These are phyloP conservation scores for Hafferia zeledoni DNA, from an alignment of 2,797 vertebrate genomes.

Conservation along the genomic window DNA sequence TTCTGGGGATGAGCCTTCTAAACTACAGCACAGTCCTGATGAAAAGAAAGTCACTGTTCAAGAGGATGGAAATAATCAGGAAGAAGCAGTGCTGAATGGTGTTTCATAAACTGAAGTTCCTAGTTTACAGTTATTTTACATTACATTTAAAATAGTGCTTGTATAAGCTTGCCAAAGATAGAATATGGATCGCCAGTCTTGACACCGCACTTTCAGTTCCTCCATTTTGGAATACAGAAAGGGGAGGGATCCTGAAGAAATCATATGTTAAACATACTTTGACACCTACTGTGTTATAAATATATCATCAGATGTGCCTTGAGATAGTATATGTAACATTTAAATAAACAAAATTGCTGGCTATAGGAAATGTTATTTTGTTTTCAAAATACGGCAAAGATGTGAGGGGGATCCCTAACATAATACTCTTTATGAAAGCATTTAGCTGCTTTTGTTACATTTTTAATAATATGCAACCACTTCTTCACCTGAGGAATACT, in stretches of 20 bases:
- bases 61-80: conserved; percentile 81
- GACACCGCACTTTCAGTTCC: conserved; percentile 92
- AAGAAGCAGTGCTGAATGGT: conserved; percentile 90
- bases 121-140: conserved; percentile 89
- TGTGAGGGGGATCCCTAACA: conserved; percentile 84
- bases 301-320: conserved; percentile 99
- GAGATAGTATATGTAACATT: conserved; percentile 96
- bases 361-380: conserved; percentile 90
- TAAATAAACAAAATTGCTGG: conserved; percentile 90
- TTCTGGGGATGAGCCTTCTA: conserved; percentile 78
- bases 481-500: conserved; percentile 91
- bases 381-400: conserved; percentile 85
- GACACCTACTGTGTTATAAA: conserved; percentile 89
- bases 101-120: conserved; percentile 90
- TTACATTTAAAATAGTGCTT: conserved; percentile 96
- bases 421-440: conserved; percentile 90
- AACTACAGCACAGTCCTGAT: conserved; percentile 76
- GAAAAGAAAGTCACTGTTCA: conserved; percentile 83
- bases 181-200: conserved; percentile 91
- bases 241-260: conserved; percentile 86
- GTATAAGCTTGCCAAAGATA: conserved; percentile 99
- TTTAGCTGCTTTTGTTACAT: conserved; percentile 99
- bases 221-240: conserved; percentile 88
- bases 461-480: conserved; percentile 99
- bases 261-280: conserved; percentile 86